phyloP scores from a whole-genome alignment of 1,140 invertebrate species.

The Drosophila tsacasi region DNA sequence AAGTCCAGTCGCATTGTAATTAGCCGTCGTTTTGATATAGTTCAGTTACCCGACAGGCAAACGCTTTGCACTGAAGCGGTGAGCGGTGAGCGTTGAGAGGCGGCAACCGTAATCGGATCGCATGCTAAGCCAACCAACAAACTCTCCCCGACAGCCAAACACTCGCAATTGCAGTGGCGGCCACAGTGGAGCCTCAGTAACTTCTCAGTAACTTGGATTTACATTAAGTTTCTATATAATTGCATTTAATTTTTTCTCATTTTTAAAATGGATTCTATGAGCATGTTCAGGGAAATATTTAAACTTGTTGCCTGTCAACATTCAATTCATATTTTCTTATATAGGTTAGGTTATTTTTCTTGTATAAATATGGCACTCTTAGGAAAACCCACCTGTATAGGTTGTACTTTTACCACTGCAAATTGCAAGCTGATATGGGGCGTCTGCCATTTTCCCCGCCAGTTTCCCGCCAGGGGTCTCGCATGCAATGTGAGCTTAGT shows the following conservation, averaged over 20 bases:
- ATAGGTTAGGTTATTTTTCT: too few relatives aligned
- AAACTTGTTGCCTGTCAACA: too few relatives aligned
- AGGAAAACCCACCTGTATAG: conserved; percentile 13
- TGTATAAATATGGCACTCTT: too few relatives aligned
- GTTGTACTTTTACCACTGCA: conserved; percentile 47
- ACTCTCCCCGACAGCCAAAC: conserved; percentile 15
- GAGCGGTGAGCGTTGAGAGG: conserved; percentile 35
- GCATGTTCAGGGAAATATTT: too few relatives aligned
- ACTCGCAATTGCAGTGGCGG: not conserved
- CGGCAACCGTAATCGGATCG: conserved; percentile 74
- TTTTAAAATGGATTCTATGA: not conserved
- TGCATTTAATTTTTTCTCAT: not conserved
- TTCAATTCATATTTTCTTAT: too few relatives aligned
- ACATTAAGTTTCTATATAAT: not conserved
- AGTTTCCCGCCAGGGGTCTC: conserved; percentile 19
- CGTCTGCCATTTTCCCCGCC: conserved; percentile 17
- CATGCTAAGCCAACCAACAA: conserved; percentile 67
- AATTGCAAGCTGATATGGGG: conserved; percentile 64
- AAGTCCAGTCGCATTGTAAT: conserved; percentile 57
- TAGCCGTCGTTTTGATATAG: conserved; percentile 57
- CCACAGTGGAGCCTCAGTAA: conserved; percentile 8
- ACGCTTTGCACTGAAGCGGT: conserved; percentile 61
- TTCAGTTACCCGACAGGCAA: conserved; percentile 70
- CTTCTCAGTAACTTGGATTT: not conserved
- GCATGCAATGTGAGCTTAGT: conserved; percentile 59